Evolutionary conservation across 2,113 vertebrate genomes (phyloP), one percentile per base, ranked within the genome.

Genomic region (Prochilodus magdalenae): DNA sequence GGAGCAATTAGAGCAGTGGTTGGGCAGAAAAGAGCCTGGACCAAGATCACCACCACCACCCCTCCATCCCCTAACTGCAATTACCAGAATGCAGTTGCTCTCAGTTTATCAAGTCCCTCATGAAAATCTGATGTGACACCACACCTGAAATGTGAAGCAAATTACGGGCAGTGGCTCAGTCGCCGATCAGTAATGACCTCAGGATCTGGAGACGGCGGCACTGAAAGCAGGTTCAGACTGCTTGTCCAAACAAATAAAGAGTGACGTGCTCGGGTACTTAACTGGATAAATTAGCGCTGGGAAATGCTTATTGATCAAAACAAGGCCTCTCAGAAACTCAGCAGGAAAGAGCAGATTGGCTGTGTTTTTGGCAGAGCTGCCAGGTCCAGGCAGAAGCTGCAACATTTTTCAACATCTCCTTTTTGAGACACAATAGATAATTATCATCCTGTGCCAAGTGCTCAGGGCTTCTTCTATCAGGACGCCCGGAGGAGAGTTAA

Each of bases 241-340:
- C 66, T 72, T 87, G 74, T 66, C 78, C 59, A 47, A 83, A 83
- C 69, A 73, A 78, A 87, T 85, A 69, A 83, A 70, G 40, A 26
- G 47, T 78, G 70, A 84, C 7, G 18, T 60, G 55, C 33, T 77
- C 60, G 15, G 49, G 26, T 30, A 69, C 77, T 77, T 80, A 86
- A 59, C 62, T 73, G 44, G 75, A 81, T 47, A 60, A 84, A 83
- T 83, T 65, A 77, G 24, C 77, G 57, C 60, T 62, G 60, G 70
- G 73, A 57, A 78, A 73, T 67, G 55, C 26, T 81, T 77, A 70
- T 77, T 77, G 73, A 84, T 81, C 57, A 69, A 81, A 79, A 77
- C 8, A 70, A 59, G 55, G 36, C 65, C 70, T 73, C 84, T 83
- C 44, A 55, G 79, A 30, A 67, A 65, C 59, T 30, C 79, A 74